Conservation (phyloP, 2,797 vertebrate species). For the Vireo griseus region DNA sequence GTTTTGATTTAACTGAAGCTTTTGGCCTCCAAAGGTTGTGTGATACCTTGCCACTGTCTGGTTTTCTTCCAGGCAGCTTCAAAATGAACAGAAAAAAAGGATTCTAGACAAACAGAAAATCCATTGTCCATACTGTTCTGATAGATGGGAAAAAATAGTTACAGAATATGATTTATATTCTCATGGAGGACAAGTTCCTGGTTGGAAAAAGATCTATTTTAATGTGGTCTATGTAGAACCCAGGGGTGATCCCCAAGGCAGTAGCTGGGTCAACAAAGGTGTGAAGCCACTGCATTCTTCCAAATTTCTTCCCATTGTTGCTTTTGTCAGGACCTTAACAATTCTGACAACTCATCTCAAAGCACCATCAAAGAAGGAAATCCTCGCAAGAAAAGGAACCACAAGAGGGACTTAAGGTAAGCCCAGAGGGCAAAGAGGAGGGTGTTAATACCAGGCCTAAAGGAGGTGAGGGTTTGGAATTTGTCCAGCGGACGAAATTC, state of each 20-base stretch:
- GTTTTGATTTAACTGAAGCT: background rate
- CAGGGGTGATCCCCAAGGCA: background rate
- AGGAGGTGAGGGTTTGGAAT: background rate
- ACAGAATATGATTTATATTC: background rate
- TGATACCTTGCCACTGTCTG: background rate
- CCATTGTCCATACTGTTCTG: background rate
- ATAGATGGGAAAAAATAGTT: background rate
- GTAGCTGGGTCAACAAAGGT: fast-evolving
- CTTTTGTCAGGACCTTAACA: background rate
- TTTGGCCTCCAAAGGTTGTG: background rate
- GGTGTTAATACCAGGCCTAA: background rate
- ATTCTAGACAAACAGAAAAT: background rate
- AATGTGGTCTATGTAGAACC: background rate
- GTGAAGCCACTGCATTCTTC: fast-evolving
- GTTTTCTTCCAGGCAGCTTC: background rate
- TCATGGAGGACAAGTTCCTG: background rate
- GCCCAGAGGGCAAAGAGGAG: background rate
- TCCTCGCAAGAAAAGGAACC: background rate
- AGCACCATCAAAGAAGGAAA: background rate
- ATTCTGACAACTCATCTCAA: background rate
- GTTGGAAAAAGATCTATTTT: background rate
- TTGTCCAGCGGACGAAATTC: fast-evolving
- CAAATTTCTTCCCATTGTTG: background rate
- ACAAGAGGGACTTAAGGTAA: background rate
- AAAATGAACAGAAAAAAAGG: background rate